Percentiles rank a stretch among this genome's conserved stretches.
Evolutionary conservation across 92 coral and sea anemone species (phyloP).

Genomic region (Porites evermanni): DNA sequence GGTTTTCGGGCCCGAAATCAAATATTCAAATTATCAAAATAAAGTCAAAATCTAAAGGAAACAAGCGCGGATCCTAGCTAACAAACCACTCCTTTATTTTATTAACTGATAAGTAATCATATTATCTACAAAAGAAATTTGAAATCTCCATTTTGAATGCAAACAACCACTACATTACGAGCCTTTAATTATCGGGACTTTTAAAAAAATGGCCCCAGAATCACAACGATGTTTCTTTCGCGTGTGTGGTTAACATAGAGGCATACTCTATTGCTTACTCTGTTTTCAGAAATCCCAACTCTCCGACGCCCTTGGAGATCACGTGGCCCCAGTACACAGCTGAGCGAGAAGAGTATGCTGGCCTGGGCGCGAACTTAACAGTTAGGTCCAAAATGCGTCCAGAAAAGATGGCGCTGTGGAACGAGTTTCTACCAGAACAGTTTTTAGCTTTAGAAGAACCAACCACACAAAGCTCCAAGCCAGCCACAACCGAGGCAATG

Average conservation of each 20-base stretch:
- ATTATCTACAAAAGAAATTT: too few relatives aligned
- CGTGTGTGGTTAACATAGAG: background rate
- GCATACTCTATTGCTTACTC: background rate
- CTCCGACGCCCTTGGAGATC: conserved; percentile 2
- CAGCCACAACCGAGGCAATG: background rate
- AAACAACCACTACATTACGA: too few relatives aligned
- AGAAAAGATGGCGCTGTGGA: conserved; percentile 64
- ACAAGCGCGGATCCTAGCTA: too few relatives aligned
- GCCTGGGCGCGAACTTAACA: conserved; percentile 14
- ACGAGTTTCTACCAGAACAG: conserved; percentile 49
- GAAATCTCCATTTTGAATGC: too few relatives aligned
- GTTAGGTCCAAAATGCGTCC: conserved; percentile 32
- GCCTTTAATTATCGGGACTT: too few relatives aligned
- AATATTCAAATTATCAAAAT: too few relatives aligned
- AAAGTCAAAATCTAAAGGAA: too few relatives aligned
- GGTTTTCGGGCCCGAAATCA: too few relatives aligned
- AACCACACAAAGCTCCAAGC: background rate
- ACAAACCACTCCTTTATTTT: too few relatives aligned
- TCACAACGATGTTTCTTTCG: background rate
- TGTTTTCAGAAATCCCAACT: conserved; percentile 40
- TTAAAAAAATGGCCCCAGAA: background rate
- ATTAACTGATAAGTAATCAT: too few relatives aligned
- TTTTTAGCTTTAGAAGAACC: background rate
- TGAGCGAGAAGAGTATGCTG: conserved; percentile 38
- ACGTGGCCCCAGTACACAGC: conserved; percentile 56